A percentile compares a stretch with the other conserved stretches of the same genome.
Evolutionary conservation across 2,797 vertebrate species (phyloP).

Genomic region (Scyliorhinus canicula): DNA sequence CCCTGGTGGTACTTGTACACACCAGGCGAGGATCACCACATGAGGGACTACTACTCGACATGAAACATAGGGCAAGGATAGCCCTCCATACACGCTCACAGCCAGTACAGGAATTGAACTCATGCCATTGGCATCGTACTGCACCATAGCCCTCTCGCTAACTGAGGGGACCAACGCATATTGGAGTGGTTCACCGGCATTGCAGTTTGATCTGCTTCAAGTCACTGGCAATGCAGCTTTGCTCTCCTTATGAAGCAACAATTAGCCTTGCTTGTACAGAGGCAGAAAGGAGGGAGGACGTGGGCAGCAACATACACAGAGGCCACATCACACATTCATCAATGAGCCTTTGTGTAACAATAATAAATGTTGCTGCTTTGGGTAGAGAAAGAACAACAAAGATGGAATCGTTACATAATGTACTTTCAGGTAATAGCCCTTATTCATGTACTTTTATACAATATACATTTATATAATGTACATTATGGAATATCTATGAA

Average conservation of each 20-base stretch:
- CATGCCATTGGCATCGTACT: neutral
- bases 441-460: neutral
- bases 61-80: neutral
- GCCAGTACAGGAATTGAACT: neutral
- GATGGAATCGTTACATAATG: neutral
- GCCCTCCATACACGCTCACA: neutral
- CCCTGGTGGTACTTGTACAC: too few relatives aligned
- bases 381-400: neutral
- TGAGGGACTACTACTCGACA: too few relatives aligned
- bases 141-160: neutral
- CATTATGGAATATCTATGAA: neutral
- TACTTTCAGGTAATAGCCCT: neutral
- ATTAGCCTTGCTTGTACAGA: neutral
- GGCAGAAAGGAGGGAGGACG: neutral
- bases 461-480: neutral
- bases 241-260: neutral
- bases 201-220: neutral
- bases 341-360: neutral
- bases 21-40: too few relatives aligned
- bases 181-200: neutral
- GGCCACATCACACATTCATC: neutral
- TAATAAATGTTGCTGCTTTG: neutral
- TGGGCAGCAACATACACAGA: neutral
- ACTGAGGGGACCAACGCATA: neutral
- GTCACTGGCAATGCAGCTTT: neutral